phyloP scores from a whole-genome alignment of 2,888 invertebrate genomes.

The Anoncus sp. region DNA sequence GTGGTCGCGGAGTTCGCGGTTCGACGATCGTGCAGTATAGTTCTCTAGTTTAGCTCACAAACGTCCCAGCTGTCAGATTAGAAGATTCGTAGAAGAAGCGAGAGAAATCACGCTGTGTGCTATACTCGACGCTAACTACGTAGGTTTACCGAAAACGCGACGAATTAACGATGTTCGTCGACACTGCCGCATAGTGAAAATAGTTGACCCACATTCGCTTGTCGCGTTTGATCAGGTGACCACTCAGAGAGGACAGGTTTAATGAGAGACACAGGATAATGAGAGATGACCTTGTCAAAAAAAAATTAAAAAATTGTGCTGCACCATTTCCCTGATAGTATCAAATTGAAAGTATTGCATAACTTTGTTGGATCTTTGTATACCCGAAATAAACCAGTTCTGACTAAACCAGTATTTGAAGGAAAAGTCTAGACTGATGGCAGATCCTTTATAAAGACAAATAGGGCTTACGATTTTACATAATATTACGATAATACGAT shows the following conservation, averaged over 20 bases:
- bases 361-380: too few relatives aligned
- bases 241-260: neutral
- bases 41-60: conserved; percentile 1
- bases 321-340: too few relatives aligned
- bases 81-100: conserved; percentile 41
- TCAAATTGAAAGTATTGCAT: too few relatives aligned
- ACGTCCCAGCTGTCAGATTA: conserved; percentile 17
- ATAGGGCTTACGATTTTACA: too few relatives aligned
- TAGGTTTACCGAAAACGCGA: neutral
- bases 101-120: conserved; percentile 24
- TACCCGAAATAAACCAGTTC: too few relatives aligned
- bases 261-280: neutral
- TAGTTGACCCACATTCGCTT: conserved; percentile 38
- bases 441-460: too few relatives aligned
- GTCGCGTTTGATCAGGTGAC: neutral
- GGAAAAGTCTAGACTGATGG: too few relatives aligned
- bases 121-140: neutral
- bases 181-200: conserved; percentile 29
- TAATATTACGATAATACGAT: too few relatives aligned
- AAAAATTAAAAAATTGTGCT: too few relatives aligned
- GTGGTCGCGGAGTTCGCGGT: conserved; percentile 18
- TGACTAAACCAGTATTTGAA: too few relatives aligned
- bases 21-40: neutral
- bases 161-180: conserved; percentile 39
- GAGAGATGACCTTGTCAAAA: neutral